Evolutionary conservation across 2,888 invertebrate species (phyloP).

Genomic region (Gymnoscelis rufifasciata): DNA sequence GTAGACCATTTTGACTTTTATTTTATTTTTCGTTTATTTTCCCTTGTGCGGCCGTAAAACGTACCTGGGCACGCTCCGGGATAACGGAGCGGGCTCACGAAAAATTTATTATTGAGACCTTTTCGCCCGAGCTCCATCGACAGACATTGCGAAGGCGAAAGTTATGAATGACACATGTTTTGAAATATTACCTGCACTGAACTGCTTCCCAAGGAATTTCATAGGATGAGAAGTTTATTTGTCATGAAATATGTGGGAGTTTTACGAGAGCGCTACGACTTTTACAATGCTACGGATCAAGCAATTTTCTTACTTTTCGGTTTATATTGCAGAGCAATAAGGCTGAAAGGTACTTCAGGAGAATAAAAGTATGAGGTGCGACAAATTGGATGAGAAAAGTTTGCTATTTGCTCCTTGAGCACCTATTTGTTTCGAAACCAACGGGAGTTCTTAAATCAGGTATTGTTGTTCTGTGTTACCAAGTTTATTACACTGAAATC

Average conservation of each 20-base stretch:
- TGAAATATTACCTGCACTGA: slow-evolving; percentile 78
- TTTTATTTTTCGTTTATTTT: slow-evolving; percentile 80
- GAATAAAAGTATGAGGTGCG: slow-evolving; percentile 69
- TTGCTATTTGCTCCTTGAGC: slow-evolving; percentile 51
- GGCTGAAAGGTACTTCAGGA: slow-evolving; percentile 52
- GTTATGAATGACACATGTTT: slow-evolving; percentile 80
- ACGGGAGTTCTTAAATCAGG: slow-evolving; percentile 38
- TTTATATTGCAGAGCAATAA: slow-evolving; percentile 63
- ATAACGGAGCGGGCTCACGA: slow-evolving; percentile 74
- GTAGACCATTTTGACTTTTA: slow-evolving; percentile 76
- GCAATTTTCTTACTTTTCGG: slow-evolving; percentile 66
- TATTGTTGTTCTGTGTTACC: slow-evolving; percentile 13
- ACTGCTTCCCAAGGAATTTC: slow-evolving; percentile 70
- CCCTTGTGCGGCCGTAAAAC: slow-evolving; percentile 76
- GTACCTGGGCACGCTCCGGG: slow-evolving; percentile 75
- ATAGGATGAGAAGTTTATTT: slow-evolving; percentile 77
- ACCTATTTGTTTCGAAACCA: slow-evolving; percentile 43
- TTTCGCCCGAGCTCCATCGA: slow-evolving; percentile 75
- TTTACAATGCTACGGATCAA: slow-evolving; percentile 72
- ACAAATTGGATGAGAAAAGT: slow-evolving; percentile 72
- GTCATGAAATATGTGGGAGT: slow-evolving; percentile 77
- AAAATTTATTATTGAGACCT: slow-evolving; percentile 79
- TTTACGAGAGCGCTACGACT: slow-evolving; percentile 67
- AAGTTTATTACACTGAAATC: slow-evolving; percentile 5
- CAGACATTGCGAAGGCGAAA: slow-evolving; percentile 78